Evolutionary conservation across 1,140 invertebrate genomes (phyloP).

Genomic region (Gonatopus flavifemur): DNA sequence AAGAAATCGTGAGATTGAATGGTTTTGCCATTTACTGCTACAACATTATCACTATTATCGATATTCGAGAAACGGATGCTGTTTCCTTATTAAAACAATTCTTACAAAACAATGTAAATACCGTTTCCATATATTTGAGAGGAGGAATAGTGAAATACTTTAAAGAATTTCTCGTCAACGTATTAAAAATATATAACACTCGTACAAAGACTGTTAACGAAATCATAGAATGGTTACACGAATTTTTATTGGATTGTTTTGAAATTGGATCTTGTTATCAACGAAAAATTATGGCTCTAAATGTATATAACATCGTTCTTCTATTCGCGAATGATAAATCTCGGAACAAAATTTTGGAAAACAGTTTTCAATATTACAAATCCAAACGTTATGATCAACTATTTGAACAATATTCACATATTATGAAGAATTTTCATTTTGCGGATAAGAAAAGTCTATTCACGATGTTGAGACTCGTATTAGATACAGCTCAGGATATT

Average conservation of each 20-base stretch:
- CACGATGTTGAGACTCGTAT: conserved; percentile 43
- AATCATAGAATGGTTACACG: conserved; percentile 58
- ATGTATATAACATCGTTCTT: conserved; percentile 46
- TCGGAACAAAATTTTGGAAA: background rate
- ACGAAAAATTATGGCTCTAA: conserved; percentile 55
- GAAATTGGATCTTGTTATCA: conserved; percentile 62
- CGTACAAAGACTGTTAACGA: conserved; percentile 4
- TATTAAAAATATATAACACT: conserved; percentile 24
- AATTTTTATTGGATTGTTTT: conserved; percentile 54
- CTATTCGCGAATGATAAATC: conserved; percentile 12
- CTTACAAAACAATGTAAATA: conserved; percentile 36
- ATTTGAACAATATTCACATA: too few relatives aligned
- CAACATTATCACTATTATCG: background rate
- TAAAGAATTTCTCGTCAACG: conserved; percentile 29
- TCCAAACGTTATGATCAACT: too few relatives aligned
- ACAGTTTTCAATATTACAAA: too few relatives aligned
- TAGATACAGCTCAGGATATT: conserved; percentile 56
- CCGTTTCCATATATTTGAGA: conserved; percentile 31
- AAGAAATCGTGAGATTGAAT: conserved; percentile 39
- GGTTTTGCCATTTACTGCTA: conserved; percentile 35
- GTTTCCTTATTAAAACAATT: conserved; percentile 30
- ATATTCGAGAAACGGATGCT: conserved; percentile 6
- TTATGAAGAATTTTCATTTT: conserved; percentile 52
- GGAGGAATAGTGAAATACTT: conserved; percentile 39
- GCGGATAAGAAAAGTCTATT: conserved; percentile 34